These are phyloP conservation scores for Chionomys nivalis DNA, from an alignment of 2,113 vertebrate genomes.

Conservation along the genomic window DNA sequence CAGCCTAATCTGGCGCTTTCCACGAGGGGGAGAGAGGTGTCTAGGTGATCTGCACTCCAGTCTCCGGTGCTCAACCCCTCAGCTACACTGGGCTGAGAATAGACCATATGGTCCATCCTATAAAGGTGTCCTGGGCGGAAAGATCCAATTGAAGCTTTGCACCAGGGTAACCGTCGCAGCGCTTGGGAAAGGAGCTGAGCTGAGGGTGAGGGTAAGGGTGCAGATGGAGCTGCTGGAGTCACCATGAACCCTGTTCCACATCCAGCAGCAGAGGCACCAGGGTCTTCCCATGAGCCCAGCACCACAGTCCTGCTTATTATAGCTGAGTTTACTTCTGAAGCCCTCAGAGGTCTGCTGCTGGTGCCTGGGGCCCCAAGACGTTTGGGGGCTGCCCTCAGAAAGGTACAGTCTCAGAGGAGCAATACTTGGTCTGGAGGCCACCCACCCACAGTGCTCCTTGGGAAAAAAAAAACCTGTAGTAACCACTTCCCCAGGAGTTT, in stretches of 20 bases:
- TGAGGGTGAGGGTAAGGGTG: not conserved
- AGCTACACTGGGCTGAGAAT: not conserved
- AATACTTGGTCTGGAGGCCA: not conserved
- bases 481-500: not conserved
- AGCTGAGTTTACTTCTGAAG: not conserved
- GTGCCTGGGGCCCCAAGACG: not conserved
- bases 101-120: not conserved
- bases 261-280: not conserved
- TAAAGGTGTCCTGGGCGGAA: not conserved
- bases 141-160: not conserved
- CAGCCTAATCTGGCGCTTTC: not conserved
- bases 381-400: not conserved
- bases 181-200: not conserved
- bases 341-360: not conserved
- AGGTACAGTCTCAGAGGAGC: not conserved
- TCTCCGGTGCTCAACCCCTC: not conserved
- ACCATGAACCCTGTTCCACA: not conserved
- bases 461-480: not conserved
- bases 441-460: not conserved
- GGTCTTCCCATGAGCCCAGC: not conserved
- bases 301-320: not conserved
- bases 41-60: not conserved
- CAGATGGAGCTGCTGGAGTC: not conserved
- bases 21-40: not conserved
- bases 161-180: not conserved